Base-by-base conservation (phyloP, 1,140 invertebrate genomes). In the Yoshiicerus persimilis region DNA sequence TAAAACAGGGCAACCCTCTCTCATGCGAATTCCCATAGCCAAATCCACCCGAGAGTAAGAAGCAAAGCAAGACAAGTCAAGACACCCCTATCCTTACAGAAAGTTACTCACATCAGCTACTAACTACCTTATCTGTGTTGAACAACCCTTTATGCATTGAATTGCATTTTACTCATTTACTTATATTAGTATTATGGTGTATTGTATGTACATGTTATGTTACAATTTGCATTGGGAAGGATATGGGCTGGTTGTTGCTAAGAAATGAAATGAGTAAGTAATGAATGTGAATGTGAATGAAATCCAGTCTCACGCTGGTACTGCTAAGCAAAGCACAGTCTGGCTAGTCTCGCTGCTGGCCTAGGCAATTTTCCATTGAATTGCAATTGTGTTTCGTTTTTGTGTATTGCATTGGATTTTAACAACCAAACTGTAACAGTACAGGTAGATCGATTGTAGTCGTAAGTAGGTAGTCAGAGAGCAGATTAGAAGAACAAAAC, bases 281-380 rank as follows among this genome's bases (percentile, higher is more conserved):
- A 36, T 80, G 75, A 80, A 80, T 80, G 75, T 80, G 75, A 80
- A 80, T 70, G 75, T 87, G 80, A 88, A 36, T 77, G 47, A 70
- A 41, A 88, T 56, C 75, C 87, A 88, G 87, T 88, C 87, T 88
- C 87, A 84, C 47, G 83, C 47, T 88, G 87, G 87, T 88, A 88
- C 87, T 80, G 87, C 64, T 77, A 87, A 83, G 77, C 87, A 83
- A 87, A 88, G 87, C 80, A 84, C 80, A 88, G 20, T 34, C 75
- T 36, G 16, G 75, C 75, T 80, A 80, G 75, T 80, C 75, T 80
- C 75, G 75, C 32, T 13, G 75, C 75, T 80, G 34, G 75, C 32
- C 13, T 80, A 80, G 75, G 75, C 75, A 80, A 80, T 80, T 80
- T 66, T 32, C 75, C 66, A 70, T 70, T 70, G 30, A 80, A 80